Conservation (phyloP, 2,888 invertebrate genomes). For the Clistopyga incitator region DNA sequence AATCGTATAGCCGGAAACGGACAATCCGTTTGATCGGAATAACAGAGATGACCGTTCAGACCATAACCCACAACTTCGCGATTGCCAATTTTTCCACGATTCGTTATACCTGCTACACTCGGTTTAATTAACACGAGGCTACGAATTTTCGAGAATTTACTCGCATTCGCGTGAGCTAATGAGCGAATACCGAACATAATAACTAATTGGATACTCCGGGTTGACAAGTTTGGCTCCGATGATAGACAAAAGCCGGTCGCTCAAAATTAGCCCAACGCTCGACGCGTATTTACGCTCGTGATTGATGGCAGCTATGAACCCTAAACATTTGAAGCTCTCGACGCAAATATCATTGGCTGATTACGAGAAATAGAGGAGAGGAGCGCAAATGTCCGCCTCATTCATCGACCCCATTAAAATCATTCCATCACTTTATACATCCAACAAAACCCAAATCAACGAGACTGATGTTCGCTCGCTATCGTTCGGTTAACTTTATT, state of each 20-base stretch:
- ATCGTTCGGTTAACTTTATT: neutral
- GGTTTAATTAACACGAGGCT: neutral
- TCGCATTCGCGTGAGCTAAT: neutral
- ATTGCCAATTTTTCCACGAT: constrained; percentile 85
- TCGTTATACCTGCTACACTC: constrained; percentile 14
- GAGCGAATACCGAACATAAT: constrained; percentile 44
- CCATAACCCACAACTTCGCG: constrained; percentile 88
- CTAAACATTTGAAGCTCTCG: neutral
- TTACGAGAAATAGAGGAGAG: neutral
- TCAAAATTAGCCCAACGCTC: neutral
- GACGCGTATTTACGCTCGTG: neutral
- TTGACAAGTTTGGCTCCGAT: neutral
- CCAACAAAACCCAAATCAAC: neutral
- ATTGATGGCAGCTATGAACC: neutral
- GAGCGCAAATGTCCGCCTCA: neutral
- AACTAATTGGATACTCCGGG: neutral
- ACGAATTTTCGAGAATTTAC: constrained; percentile 21
- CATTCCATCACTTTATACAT: neutral
- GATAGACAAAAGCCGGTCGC: neutral
- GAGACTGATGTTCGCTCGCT: neutral
- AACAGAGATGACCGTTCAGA: constrained; percentile 85
- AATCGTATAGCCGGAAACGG: constrained; percentile 89
- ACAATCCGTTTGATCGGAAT: constrained; percentile 86
- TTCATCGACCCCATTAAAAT: neutral
- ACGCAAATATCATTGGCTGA: neutral